phyloP scores from a whole-genome alignment of 2,888 invertebrate species.

The Nomada ruficornis region DNA sequence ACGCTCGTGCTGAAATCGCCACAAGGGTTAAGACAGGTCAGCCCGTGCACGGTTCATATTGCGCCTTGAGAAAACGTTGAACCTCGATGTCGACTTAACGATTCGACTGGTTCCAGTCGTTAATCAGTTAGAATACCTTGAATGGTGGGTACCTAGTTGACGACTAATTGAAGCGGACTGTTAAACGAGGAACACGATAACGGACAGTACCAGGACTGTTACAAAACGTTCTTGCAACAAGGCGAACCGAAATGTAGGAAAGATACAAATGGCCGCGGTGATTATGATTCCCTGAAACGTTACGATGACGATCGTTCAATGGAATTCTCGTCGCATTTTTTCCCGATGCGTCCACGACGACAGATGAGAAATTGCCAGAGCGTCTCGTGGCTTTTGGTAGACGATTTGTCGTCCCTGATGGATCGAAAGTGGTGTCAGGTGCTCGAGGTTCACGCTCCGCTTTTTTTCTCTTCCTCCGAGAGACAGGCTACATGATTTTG shows the following conservation, averaged over 20 bases:
- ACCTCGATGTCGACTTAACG: conserved; percentile 69
- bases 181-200: conserved; percentile 73
- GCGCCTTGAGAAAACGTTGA: conserved; percentile 26
- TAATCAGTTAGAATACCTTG: conserved; percentile 64
- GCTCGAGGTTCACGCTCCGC: conserved; percentile 3
- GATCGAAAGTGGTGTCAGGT: conserved; percentile 41
- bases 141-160: conserved; percentile 72
- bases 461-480: not conserved
- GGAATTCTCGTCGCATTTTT: conserved; percentile 34
- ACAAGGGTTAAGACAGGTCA: conserved; percentile 63
- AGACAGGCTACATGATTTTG: not conserved
- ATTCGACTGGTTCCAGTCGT: conserved; percentile 73
- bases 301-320: conserved; percentile 11
- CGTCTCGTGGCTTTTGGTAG: not conserved
- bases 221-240: conserved; percentile 68
- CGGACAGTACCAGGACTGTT: conserved; percentile 64
- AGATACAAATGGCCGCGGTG: conserved; percentile 51
- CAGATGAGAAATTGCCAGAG: conserved; percentile 6
- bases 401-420: conserved; percentile 13
- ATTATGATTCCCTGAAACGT: conserved; percentile 51
- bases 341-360: not conserved
- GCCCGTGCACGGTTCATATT: conserved; percentile 29
- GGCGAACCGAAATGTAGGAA: conserved; percentile 47
- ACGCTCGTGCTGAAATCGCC: conserved; percentile 35
- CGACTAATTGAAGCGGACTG: conserved; percentile 72